Conservation (phyloP, 2,797 vertebrate genomes). For the Bovichtus diacanthus region DNA sequence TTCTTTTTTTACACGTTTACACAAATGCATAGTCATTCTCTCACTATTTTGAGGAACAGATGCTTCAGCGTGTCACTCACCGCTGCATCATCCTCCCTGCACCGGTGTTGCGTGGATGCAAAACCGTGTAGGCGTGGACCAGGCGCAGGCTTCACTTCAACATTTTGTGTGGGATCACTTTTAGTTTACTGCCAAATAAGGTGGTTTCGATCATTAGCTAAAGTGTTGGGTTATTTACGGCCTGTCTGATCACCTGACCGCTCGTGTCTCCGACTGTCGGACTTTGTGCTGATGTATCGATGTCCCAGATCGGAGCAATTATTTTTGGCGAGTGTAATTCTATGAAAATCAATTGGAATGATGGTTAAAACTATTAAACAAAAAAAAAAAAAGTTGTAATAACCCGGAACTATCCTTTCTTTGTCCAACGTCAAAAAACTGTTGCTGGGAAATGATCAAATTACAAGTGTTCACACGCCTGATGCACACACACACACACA, state of each 20-base stretch:
- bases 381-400: no score
- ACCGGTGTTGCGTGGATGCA: no score
- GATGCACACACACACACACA: not conserved
- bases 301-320: not conserved
- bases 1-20: no score
- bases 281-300: not conserved
- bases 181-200: no score
- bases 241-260: not conserved
- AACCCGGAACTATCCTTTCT: not conserved
- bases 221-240: not conserved
- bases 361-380: not conserved
- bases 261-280: not conserved
- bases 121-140: no score
- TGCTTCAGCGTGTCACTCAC: no score
- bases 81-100: no score
- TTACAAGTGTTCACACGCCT: conserved; percentile 17
- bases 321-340: not conserved
- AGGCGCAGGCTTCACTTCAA: no score
- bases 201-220: no score
- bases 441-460: not conserved
- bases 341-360: not conserved
- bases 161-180: no score
- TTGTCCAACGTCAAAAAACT: not conserved
- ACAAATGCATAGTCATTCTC: no score
- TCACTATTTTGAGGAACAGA: no score